A percentile compares a stretch with the other conserved stretches of the same genome.
These are phyloP conservation scores for Ennomos fuscantarius DNA, from an alignment of 2,888 invertebrate species.

Conservation along the genomic window DNA sequence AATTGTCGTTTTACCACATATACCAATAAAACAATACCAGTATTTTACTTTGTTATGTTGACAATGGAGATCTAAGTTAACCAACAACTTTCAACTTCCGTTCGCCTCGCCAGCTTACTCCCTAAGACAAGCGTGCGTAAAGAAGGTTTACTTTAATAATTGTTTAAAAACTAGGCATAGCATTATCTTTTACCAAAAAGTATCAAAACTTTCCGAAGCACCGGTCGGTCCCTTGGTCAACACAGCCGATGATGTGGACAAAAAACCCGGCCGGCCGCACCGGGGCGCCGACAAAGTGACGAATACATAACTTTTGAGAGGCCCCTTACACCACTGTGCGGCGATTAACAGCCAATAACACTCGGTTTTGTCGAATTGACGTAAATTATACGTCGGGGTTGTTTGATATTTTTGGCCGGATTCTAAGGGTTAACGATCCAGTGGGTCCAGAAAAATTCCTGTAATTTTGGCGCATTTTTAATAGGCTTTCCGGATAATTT, in stretches of 20 bases:
- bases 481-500: too few species aligned
- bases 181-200: constrained; percentile 1
- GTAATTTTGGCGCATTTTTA: too few species aligned
- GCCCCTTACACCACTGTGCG: constrained; percentile 37
- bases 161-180: too few species aligned
- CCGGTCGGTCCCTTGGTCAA: constrained; percentile 54
- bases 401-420: constrained; percentile 17
- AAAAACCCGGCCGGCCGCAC: constrained; percentile 58
- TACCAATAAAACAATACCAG: too few species aligned
- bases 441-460: not conserved
- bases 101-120: too few species aligned
- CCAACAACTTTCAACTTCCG: too few species aligned
- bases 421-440: constrained; percentile 9
- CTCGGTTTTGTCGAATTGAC: constrained; percentile 29
- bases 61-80: too few species aligned
- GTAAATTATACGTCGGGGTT: constrained; percentile 27
- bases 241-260: constrained; percentile 60
- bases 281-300: constrained; percentile 67
- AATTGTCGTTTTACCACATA: too few species aligned
- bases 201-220: constrained; percentile 27
- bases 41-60: too few species aligned
- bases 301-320: constrained; percentile 55
- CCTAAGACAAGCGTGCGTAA: too few species aligned
- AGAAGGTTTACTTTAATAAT: too few species aligned
- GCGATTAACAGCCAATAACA: constrained; percentile 42